Percentiles rank a stretch among this genome's conserved stretches.
These are phyloP conservation scores for Homarus gammarus DNA, from an alignment of 2,888 invertebrate species.

Conservation along the genomic window DNA sequence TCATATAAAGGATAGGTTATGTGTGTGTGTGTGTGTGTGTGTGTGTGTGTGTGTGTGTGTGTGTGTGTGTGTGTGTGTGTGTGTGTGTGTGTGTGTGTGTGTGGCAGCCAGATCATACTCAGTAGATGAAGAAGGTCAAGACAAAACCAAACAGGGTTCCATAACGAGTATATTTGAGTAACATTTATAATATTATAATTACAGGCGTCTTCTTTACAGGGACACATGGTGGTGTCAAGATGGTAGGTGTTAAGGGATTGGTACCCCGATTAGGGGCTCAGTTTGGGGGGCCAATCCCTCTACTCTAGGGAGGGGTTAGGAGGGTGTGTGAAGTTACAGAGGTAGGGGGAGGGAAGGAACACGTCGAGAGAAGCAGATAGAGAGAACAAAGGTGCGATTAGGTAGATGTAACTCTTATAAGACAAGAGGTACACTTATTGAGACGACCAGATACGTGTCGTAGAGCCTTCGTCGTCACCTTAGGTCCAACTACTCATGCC, in stretches of 20 bases:
- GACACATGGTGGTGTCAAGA: neutral
- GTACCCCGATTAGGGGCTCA: conserved; percentile 54
- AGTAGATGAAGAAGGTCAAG: too few species aligned
- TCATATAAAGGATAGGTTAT: too few species aligned
- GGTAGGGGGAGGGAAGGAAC: too few species aligned
- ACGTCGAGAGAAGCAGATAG: neutral
- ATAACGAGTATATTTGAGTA: conserved; percentile 30
- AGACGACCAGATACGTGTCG: neutral
- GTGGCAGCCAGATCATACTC: too few species aligned
- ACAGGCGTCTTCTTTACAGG: neutral
- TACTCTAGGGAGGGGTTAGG: neutral
- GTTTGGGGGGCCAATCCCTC: conserved; percentile 50
- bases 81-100: too few species aligned
- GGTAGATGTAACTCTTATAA: neutral
- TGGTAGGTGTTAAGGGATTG: neutral
- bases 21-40: too few species aligned
- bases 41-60: too few species aligned
- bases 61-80: too few species aligned
- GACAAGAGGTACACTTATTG: neutral
- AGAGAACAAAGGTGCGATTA: neutral
- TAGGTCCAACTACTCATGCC: too few species aligned
- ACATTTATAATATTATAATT: conserved; percentile 9
- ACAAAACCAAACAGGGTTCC: neutral
- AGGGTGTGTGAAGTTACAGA: too few species aligned
- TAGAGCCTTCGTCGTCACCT: neutral